These are phyloP conservation scores for Lasioglossum vierecki DNA, from an alignment of 2,888 invertebrate species.

Conservation along the genomic window DNA sequence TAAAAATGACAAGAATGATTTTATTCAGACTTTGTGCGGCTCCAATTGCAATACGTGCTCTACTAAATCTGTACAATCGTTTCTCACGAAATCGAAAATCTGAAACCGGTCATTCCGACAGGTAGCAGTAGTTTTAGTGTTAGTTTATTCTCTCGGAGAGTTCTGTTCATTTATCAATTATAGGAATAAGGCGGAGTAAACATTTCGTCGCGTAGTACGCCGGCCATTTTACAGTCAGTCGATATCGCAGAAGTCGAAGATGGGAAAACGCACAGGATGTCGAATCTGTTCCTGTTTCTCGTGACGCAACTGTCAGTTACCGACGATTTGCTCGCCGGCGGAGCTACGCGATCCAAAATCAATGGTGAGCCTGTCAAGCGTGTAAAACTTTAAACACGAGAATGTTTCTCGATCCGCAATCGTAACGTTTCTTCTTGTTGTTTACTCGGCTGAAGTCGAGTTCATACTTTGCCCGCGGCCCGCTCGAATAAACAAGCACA, in stretches of 20 bases:
- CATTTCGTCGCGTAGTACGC: no score
- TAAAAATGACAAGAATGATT: no score
- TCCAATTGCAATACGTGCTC: no score
- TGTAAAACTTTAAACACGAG: not conserved
- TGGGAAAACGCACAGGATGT: not conserved
- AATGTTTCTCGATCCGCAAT: not conserved
- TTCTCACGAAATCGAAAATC: no score
- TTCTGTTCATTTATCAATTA: no score
- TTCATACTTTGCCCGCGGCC: not conserved
- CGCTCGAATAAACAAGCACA: slow-evolving; percentile 20
- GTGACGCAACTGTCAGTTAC: not conserved
- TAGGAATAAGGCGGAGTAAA: no score
- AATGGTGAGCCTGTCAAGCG: not conserved
- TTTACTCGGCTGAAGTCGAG: not conserved
- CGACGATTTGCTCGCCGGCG: slow-evolving; percentile 4
- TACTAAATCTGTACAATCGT: no score
- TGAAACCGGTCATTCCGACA: no score
- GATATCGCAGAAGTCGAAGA: not conserved
- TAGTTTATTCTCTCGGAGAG: no score
- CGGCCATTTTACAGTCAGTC: not conserved
- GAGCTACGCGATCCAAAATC: not conserved
- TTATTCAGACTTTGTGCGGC: no score
- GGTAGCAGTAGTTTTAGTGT: no score
- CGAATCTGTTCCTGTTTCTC: not conserved
- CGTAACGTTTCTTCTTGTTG: not conserved